Evolutionary conservation across 35 echinoderm and acorn worm genomes (phyloP).

Genomic region (Eucidaris tribuloides): DNA sequence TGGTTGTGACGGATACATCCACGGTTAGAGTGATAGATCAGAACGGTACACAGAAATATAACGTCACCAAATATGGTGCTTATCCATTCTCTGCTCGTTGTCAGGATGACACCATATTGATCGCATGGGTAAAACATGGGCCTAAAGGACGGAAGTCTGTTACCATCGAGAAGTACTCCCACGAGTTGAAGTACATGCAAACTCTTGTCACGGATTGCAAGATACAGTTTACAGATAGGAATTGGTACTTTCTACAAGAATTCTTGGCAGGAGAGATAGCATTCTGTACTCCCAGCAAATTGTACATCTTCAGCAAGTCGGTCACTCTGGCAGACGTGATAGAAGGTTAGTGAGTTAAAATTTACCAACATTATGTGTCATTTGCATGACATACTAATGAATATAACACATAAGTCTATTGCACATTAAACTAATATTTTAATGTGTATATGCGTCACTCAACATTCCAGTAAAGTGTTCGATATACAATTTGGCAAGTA

Average conservation of each 20-base stretch:
- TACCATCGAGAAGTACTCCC: constrained; percentile 5
- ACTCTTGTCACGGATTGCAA: background rate
- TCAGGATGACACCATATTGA: background rate
- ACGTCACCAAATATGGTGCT: background rate
- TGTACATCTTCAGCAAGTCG: constrained; percentile 7
- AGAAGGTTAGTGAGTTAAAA: too few species aligned
- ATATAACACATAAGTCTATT: too few species aligned
- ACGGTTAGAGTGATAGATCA: background rate
- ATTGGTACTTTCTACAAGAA: background rate
- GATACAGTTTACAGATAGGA: background rate
- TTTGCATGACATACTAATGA: too few species aligned
- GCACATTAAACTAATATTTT: too few species aligned
- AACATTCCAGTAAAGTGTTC: too few species aligned
- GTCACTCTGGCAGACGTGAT: too few species aligned
- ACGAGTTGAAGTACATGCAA: background rate
- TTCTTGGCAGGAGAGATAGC: constrained; percentile 1
- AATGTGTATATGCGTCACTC: too few species aligned
- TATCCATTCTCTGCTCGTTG: background rate
- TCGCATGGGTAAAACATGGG: constrained; percentile 4
- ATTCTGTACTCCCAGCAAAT: background rate
- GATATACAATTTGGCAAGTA: too few species aligned
- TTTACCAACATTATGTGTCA: too few species aligned
- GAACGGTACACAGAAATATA: background rate
- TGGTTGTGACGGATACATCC: background rate
- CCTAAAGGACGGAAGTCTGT: background rate